Evolutionary conservation across 2,113 vertebrate genomes (phyloP), one percentile per base, ranked within the genome.

Genomic region (Antechinus stuartii): DNA sequence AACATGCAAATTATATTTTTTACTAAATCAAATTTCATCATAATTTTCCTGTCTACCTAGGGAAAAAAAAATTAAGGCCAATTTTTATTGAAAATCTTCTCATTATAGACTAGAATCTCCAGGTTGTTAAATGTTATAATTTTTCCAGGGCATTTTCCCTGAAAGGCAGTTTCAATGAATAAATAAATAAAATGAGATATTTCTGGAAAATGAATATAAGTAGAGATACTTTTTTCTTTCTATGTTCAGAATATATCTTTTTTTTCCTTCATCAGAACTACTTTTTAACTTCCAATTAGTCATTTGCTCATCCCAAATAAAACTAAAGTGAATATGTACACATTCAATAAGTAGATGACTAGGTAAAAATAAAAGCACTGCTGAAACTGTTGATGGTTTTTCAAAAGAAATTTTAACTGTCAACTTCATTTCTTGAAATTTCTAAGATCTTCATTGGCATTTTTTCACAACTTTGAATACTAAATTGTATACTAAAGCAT

Each of bases 241-340:
- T 93, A 54, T 89, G 25, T 10, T 61, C 46, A 94, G 26, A 97
- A 91, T 46, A 12, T 47, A 90, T 53, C 91, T 52, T 95, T 94
- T 54, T 93, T 14, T 55, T 92, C 25, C 27, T 94, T 56, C 8
- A 56, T 46, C 92, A 89, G n/a, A 95, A 90, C 76, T 91, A 53
- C 42, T 93, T 96, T 93, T 92, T 50, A 92, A 95, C 54, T 10
- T n/a, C 90, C 11, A 0, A 11, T 56, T 26, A 89, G n/a, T 89
- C 35, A 57, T 30, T 42, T 92, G 68, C 30, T 84, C 76, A 94
- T 96, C 91, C 92, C n/a, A 91, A 96, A 93, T 25, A 96, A 57
- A 89, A 94, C 57, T 47, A 55, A 91, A 93, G 90, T 9, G 54
- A 90, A 54, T 16, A 49, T 8, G 10, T 30, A 35, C 61, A 8